Conservation (phyloP, 2,888 invertebrate species). For the Frankliniella fusca region DNA sequence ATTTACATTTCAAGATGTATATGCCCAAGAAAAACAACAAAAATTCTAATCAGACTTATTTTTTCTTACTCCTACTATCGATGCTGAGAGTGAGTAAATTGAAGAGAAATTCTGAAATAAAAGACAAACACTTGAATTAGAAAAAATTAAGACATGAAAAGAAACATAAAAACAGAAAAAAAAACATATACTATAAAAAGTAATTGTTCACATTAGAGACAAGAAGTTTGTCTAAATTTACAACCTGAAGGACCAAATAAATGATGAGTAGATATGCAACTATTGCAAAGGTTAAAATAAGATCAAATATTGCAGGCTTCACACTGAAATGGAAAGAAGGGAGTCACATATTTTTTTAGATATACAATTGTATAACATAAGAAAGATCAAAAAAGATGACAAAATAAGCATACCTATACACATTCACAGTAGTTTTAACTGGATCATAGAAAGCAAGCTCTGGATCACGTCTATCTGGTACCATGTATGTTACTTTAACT, state of each 20-base stretch:
- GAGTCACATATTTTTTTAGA: background rate
- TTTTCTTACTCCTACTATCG: background rate
- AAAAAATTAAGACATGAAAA: background rate
- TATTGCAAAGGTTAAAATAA: slow-evolving; percentile 84
- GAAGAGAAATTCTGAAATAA: slow-evolving; percentile 37
- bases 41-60: background rate
- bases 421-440: slow-evolving; percentile 71
- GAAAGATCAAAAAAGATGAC: background rate
- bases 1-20: no score
- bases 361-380: background rate
- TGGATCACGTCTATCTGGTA: slow-evolving; percentile 82
- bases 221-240: background rate
- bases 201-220: background rate
- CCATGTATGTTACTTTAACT: slow-evolving; percentile 63
- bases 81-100: slow-evolving; percentile 29
- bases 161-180: background rate
- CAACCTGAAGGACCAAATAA: slow-evolving; percentile 69
- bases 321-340: slow-evolving; percentile 63
- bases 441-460: slow-evolving; percentile 89
- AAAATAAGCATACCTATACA: slow-evolving; percentile 68
- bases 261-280: slow-evolving; percentile 75
- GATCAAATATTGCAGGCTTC: slow-evolving; percentile 96
- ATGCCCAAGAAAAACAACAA: background rate
- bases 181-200: background rate
- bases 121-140: background rate